Evolutionary conservation across 35 echinoderm and acorn worm species (phyloP).

Genomic region (Diadema setosum): DNA sequence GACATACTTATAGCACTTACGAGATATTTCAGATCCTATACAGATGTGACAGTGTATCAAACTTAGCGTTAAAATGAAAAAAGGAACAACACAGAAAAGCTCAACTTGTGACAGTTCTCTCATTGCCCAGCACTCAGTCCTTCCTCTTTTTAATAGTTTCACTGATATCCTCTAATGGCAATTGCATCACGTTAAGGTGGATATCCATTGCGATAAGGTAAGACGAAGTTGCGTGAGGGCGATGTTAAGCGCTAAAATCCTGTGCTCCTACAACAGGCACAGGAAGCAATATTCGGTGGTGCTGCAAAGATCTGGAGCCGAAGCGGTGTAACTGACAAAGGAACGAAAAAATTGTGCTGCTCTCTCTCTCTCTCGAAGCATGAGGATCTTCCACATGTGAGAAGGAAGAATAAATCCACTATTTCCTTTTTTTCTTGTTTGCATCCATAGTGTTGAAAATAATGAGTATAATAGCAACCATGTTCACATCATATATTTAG

Average conservation of each 20-base stretch:
- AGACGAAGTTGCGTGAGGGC: no score
- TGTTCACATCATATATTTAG: neutral
- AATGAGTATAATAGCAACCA: neutral
- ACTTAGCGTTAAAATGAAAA: neutral
- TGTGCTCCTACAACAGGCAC: neutral
- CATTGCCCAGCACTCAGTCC: neutral
- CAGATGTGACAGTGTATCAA: neutral
- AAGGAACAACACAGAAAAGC: neutral
- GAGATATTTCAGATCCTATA: constrained; percentile 21
- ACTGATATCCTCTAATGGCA: neutral
- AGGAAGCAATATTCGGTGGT: neutral
- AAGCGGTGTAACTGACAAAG: no score
- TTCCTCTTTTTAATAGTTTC: neutral
- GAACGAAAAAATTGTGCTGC: no score
- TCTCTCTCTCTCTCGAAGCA: no score
- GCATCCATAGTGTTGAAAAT: neutral
- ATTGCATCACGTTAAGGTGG: no score
- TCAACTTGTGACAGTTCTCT: neutral
- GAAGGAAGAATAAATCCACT: no score
- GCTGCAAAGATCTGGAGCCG: no score
- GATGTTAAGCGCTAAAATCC: no score
- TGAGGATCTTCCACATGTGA: no score
- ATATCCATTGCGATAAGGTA: no score
- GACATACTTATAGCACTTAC: constrained; percentile 9
- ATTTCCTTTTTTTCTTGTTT: no score